These are phyloP conservation scores for Synergus umbraculus DNA, from an alignment of 2,888 invertebrate genomes.

Conservation along the genomic window DNA sequence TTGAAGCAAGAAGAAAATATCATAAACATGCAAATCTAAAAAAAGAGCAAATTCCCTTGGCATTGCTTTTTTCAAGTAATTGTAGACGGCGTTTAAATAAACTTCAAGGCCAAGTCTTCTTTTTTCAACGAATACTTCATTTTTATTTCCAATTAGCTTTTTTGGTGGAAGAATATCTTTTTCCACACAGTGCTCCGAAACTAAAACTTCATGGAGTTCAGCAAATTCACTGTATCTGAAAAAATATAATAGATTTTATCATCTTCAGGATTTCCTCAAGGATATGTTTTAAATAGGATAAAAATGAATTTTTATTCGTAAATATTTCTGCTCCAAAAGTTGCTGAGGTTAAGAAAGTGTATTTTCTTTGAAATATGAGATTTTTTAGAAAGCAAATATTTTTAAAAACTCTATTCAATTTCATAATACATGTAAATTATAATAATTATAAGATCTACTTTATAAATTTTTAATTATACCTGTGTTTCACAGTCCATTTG, in stretches of 20 bases:
- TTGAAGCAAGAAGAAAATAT: conserved; percentile 91
- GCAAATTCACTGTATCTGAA: conserved; percentile 93
- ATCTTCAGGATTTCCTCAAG: too few species aligned
- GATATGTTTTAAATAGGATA: too few species aligned
- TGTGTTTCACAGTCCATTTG: conserved; percentile 90
- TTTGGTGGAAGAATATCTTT: conserved; percentile 95
- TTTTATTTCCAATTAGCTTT: conserved; percentile 93
- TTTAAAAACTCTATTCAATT: too few species aligned
- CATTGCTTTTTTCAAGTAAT: conserved; percentile 87
- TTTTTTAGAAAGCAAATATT: too few species aligned
- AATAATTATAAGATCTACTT: background rate
- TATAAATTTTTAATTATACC: conserved; percentile 72
- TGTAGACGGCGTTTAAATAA: conserved; percentile 88
- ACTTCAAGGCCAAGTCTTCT: conserved; percentile 88
- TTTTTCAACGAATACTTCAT: conserved; percentile 91
- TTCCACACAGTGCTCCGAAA: conserved; percentile 87
- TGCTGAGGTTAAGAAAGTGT: too few species aligned
- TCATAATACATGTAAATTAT: background rate
- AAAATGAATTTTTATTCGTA: too few species aligned
- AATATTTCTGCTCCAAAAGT: too few species aligned
- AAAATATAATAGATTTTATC: background rate
- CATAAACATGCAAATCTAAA: conserved; percentile 92
- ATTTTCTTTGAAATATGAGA: too few species aligned
- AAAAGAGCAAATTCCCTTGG: conserved; percentile 91
- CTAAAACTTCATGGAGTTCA: conserved; percentile 91